Percentiles rank a stretch among this genome's conserved stretches.
These are phyloP conservation scores for Tetragonisca angustula DNA, from an alignment of 2,888 invertebrate genomes.

Conservation along the genomic window DNA sequence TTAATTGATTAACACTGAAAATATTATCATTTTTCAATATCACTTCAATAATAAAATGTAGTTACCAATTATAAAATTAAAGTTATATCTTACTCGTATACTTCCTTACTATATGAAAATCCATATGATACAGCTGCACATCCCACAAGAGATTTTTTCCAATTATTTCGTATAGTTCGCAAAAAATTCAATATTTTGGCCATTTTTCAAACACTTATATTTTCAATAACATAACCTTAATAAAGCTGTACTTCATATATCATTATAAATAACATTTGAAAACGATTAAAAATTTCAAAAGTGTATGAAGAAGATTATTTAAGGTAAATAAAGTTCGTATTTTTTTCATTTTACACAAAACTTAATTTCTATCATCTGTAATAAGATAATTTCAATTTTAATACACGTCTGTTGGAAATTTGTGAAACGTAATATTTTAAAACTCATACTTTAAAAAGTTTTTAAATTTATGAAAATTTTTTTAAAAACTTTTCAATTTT, in stretches of 20 bases:
- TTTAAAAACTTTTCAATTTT: not conserved
- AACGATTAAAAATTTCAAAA: not conserved
- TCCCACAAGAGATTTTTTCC: constrained; percentile 94
- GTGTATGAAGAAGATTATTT: not conserved
- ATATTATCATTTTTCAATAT: constrained; percentile 13
- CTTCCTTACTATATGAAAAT: constrained; percentile 88
- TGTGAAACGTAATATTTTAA: not conserved
- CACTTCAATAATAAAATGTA: not conserved
- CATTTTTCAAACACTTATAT: constrained; percentile 76
- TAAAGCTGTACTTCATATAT: not conserved
- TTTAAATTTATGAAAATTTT: not conserved
- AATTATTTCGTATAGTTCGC: constrained; percentile 91
- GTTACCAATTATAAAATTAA: constrained; percentile 14
- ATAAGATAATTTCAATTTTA: not conserved
- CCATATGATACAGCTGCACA: constrained; percentile 89
- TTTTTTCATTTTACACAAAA: not conserved
- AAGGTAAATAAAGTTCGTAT: not conserved
- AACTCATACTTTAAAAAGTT: not conserved
- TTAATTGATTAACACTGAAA: constrained; percentile 90
- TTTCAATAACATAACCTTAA: constrained; percentile 7
- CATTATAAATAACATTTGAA: not conserved
- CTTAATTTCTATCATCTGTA: not conserved
- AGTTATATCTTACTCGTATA: constrained; percentile 89
- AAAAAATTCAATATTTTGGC: constrained; percentile 87
- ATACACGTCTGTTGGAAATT: not conserved